These are phyloP conservation scores for Pemphredon lugubris DNA, from an alignment of 2,888 invertebrate species.

Conservation along the genomic window DNA sequence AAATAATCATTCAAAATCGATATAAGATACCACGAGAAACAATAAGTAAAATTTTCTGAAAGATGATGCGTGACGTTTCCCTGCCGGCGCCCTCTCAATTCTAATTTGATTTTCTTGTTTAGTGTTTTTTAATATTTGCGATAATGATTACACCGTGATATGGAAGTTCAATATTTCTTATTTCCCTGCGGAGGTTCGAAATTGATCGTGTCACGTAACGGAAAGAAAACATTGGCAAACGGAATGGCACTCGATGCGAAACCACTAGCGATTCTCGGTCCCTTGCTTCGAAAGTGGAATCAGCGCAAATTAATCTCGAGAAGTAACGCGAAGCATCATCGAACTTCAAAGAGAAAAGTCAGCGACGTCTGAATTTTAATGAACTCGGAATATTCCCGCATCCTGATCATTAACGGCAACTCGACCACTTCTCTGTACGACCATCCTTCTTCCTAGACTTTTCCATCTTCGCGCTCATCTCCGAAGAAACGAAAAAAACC, in stretches of 20 bases:
- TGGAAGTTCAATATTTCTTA: too few species aligned
- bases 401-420: slow-evolving; percentile 23
- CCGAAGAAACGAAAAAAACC: neutral
- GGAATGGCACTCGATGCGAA: neutral
- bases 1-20: too few species aligned
- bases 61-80: too few species aligned
- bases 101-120: too few species aligned
- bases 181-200: neutral
- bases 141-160: too few species aligned
- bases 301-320: too few species aligned
- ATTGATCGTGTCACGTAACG: neutral
- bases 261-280: too few species aligned
- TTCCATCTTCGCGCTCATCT: neutral
- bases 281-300: too few species aligned
- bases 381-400: neutral
- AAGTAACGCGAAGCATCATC: neutral
- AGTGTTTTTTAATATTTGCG: too few species aligned
- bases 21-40: too few species aligned
- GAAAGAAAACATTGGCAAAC: neutral
- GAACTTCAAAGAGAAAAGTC: neutral
- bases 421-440: slow-evolving; percentile 10
- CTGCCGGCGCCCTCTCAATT: too few species aligned
- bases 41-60: too few species aligned
- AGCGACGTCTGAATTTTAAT: neutral
- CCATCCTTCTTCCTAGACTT: slow-evolving; percentile 10